Evolutionary conservation across 1,140 invertebrate genomes (phyloP).

Genomic region (Nephila pilipes): DNA sequence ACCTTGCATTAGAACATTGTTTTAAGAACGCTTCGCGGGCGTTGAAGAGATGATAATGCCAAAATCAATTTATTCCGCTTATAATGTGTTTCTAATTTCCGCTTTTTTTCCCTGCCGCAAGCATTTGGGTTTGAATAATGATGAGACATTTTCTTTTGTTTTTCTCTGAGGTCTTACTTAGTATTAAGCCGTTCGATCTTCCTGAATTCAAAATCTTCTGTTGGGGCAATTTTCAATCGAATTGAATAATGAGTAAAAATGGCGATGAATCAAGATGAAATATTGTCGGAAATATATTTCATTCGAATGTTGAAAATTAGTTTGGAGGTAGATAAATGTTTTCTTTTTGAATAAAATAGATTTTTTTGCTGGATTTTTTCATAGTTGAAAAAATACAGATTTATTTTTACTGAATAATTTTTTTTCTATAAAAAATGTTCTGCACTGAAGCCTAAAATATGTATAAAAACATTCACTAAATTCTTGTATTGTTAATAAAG

Average conservation of each 20-base stretch:
- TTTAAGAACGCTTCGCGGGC: not conserved
- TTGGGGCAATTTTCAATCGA: not conserved
- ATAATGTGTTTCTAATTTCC: constrained; percentile 72
- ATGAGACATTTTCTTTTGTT: not conserved
- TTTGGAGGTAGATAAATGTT: not conserved
- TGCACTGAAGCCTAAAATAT: too few species aligned
- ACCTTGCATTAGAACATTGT: constrained; percentile 65
- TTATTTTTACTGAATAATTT: not conserved
- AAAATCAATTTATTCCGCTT: constrained; percentile 61
- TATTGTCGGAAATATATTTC: not conserved
- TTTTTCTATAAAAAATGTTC: not conserved
- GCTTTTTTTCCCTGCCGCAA: not conserved
- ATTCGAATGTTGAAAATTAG: not conserved
- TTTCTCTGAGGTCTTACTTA: not conserved
- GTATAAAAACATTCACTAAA: too few species aligned
- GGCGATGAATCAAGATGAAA: constrained; percentile 7
- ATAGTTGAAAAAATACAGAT: not conserved
- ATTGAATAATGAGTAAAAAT: constrained; percentile 26
- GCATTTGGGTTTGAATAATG: constrained; percentile 58
- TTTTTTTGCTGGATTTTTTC: not conserved
- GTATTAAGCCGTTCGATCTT: not conserved
- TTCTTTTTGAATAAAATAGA: not conserved
- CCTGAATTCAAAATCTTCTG: not conserved
- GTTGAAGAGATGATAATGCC: constrained; percentile 32
- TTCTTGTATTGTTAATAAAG: too few species aligned